These are phyloP conservation scores for Tragopan temminckii DNA, from an alignment of 2,797 vertebrate genomes.

Conservation along the genomic window DNA sequence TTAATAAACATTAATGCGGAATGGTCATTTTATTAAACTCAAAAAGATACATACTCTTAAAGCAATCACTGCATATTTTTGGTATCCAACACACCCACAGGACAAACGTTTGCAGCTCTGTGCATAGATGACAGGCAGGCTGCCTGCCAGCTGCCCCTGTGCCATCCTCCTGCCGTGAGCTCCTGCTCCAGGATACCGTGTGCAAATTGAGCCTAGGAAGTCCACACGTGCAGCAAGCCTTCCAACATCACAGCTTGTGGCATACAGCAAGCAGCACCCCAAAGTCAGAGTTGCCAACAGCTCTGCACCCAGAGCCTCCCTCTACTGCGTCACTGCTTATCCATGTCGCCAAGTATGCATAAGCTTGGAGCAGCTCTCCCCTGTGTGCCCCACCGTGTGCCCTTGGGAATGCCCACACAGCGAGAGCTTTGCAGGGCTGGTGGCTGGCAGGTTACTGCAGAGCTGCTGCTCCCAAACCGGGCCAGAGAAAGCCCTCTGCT, in stretches of 20 bases:
- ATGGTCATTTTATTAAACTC: slow-evolving; percentile 1
- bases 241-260: accelerated
- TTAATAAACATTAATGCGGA: not conserved
- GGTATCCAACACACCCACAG: too few species aligned
- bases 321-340: accelerated
- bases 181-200: not conserved
- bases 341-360: not conserved
- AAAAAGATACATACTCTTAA: not conserved
- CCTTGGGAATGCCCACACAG: too few species aligned
- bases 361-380: not conserved
- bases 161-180: not conserved
- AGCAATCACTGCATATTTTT: not conserved
- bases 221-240: not conserved
- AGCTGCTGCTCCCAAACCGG: not conserved
- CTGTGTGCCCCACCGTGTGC: accelerated
- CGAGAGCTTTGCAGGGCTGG: not conserved
- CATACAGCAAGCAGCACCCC: not conserved
- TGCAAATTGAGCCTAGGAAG: not conserved
- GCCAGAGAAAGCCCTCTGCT: not conserved
- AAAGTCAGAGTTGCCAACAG: not conserved
- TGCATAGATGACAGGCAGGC: not conserved
- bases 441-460: not conserved
- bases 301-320: not conserved
- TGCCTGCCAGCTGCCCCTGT: too few species aligned
- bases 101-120: too few species aligned